These are phyloP conservation scores for Epinephelus coioides DNA, from an alignment of 2,797 vertebrate genomes.

Conservation along the genomic window DNA sequence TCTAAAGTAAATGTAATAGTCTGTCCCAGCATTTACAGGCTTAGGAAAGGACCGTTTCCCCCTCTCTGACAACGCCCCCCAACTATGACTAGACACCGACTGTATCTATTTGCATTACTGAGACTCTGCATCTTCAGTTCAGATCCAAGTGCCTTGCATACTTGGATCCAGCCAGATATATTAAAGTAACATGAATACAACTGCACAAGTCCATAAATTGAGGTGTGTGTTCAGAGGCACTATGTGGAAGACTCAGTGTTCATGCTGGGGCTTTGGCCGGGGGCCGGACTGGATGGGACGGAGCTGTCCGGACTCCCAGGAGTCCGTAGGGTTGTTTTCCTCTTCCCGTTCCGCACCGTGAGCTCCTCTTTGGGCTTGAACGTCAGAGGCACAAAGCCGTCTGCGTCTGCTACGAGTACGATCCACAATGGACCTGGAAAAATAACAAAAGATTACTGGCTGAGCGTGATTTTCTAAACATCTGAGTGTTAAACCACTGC, in stretches of 20 bases:
- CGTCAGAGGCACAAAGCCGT: conserved; percentile 92
- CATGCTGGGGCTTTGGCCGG: conserved; percentile 44
- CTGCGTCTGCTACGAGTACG: conserved; percentile 90
- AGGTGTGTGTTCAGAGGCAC: conserved; percentile 5
- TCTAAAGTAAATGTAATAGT: too few relatives aligned
- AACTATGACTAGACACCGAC: too few relatives aligned
- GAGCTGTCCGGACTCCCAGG: conserved; percentile 68
- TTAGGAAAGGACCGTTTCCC: too few relatives aligned
- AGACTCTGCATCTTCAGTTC: not conserved
- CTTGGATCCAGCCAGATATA: not conserved
- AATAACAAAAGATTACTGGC: not conserved
- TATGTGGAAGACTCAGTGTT: conserved; percentile 51
- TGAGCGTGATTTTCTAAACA: not conserved
- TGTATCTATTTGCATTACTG: not conserved
- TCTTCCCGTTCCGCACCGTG: conserved; percentile 88
- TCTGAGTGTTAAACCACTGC: not conserved
- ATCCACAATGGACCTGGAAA: conserved; percentile 92
- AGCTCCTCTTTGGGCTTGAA: conserved; percentile 91
- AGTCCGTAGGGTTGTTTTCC: conserved; percentile 71
- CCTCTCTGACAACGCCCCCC: too few relatives aligned
- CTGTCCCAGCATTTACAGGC: too few relatives aligned
- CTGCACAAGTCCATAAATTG: not conserved
- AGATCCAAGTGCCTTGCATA: conserved; percentile 1
- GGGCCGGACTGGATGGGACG: conserved; percentile 71
- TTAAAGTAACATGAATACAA: not conserved